Base-by-base conservation (phyloP, 1,140 invertebrate genomes). In the Drosophila lacertosa region DNA sequence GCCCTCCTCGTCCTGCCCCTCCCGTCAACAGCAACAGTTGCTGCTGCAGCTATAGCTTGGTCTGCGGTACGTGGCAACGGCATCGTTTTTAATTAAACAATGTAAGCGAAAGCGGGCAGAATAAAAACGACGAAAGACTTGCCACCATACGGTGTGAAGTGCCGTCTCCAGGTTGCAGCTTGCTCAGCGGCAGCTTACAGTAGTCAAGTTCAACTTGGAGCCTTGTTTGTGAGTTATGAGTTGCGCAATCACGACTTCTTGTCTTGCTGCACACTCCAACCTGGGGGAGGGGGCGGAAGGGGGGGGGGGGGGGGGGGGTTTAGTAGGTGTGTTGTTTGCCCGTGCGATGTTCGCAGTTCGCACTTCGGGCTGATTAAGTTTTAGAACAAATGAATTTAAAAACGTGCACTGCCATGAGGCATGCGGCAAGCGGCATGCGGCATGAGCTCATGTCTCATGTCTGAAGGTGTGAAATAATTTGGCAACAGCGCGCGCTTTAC, bases 321-420 rank as follows among this genome's bases (percentile, higher is more conserved):
- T 29, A 29, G 66, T 11, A 15, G 44, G 13, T 15, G 45, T 48
- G 24, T 48, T 29, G 18, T 44, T 44, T n/a, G 10, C 18, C 15
- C 7, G 24, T 6, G 5, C n/a, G n/a, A n/a, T 26, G 40, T 44
- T 45, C 22, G 50, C 40, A 42, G 63, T 77, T 74, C 64, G 58
- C 58, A 57, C 59, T 57, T 74, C 18, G 59, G 53, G 53, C 74
- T 86, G 82, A 86, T 86, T 86, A 86, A 86, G 82, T 86, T 82
- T 86, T 86, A 88, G 82, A 88, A 88, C 82, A 88, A 88, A 88
- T 88, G 83, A 88, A 88, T 89, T 88, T 57, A 86, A 86, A 88
- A 88, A 88, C 82, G 82, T 88, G 83, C 82, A 45, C 72, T 37
- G 57, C 44, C 44, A 55, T n/a, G n/a, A n/a, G n/a, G n/a, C n/a